A percentile compares a stretch with the other conserved stretches of the same genome.
phyloP scores from a whole-genome alignment of 1,140 invertebrate species.

The Drosophila bocqueti region DNA sequence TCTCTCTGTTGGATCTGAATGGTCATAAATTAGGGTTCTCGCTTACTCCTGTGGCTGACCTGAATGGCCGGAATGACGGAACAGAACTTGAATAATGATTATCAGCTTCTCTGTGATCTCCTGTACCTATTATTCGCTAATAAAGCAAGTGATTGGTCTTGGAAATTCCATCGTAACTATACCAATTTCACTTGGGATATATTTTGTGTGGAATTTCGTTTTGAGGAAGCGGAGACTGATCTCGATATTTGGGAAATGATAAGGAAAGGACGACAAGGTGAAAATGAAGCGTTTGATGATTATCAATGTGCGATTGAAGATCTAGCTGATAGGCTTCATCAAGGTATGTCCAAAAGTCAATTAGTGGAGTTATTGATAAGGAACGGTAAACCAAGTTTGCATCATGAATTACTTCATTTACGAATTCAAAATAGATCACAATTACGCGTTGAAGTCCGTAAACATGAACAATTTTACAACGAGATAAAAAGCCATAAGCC shows the following conservation, averaged over 20 bases:
- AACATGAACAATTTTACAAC: conserved; percentile 2
- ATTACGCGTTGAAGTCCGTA: background rate
- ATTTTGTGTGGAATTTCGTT: background rate
- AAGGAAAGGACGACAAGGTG: too few relatives aligned
- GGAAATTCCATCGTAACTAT: background rate
- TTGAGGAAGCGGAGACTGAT: background rate
- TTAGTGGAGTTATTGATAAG: conserved; percentile 1
- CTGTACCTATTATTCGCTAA: background rate
- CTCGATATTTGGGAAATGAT: background rate
- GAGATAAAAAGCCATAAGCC: background rate
- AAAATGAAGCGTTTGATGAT: background rate
- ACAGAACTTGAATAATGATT: too few relatives aligned
- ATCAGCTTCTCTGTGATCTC: background rate
- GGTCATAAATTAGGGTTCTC: too few relatives aligned
- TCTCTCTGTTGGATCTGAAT: too few relatives aligned
- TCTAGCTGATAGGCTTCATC: background rate
- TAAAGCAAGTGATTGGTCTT: conserved; percentile 5
- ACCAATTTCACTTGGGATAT: background rate
- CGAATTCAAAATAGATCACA: background rate
- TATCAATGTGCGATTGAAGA: background rate
- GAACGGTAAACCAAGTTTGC: background rate
- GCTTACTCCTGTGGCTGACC: too few relatives aligned
- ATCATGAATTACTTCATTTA: background rate
- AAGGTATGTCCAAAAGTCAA: background rate
- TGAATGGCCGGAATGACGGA: too few relatives aligned